A percentile compares a stretch with the other conserved stretches of the same genome.
phyloP scores from a whole-genome alignment of 2,797 vertebrate genomes.

The Etheostoma nigrum region DNA sequence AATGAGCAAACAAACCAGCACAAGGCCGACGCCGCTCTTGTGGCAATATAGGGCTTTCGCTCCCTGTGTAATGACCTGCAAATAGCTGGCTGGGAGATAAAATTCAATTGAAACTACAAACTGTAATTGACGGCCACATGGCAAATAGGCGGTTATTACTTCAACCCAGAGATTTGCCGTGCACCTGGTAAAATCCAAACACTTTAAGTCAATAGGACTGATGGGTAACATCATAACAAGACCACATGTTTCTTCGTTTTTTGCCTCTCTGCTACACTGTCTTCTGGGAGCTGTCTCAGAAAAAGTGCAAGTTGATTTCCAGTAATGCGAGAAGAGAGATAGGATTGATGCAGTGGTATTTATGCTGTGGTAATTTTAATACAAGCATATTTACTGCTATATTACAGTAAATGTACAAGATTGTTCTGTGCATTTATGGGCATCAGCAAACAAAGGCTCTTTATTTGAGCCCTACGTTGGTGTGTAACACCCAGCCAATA shows the following conservation, averaged over 20 bases:
- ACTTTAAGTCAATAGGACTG: conserved; percentile 67
- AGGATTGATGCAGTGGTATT: background rate
- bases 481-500: no score
- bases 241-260: conserved; percentile 49
- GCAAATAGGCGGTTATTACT: conserved; percentile 72
- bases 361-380: conserved; percentile 2
- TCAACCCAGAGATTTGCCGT: conserved; percentile 65
- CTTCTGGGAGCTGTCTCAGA: conserved; percentile 11
- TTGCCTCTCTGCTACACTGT: conserved; percentile 19
- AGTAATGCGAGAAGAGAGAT: background rate
- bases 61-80: conserved; percentile 81
- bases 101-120: conserved; percentile 77
- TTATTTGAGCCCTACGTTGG: no score
- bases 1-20: conserved; percentile 79
- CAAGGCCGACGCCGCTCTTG: conserved; percentile 62
- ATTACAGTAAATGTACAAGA: conserved; percentile 23
- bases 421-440: background rate
- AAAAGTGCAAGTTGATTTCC: conserved; percentile 7
- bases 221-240: conserved; percentile 52
- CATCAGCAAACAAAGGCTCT: background rate
- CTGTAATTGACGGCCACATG: conserved; percentile 66
- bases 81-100: conserved; percentile 83
- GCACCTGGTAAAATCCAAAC: conserved; percentile 72
- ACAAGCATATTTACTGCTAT: conserved; percentile 13
- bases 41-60: conserved; percentile 70